phyloP scores from a whole-genome alignment of 2,113 vertebrate species.

The Meriones unguiculatus region DNA sequence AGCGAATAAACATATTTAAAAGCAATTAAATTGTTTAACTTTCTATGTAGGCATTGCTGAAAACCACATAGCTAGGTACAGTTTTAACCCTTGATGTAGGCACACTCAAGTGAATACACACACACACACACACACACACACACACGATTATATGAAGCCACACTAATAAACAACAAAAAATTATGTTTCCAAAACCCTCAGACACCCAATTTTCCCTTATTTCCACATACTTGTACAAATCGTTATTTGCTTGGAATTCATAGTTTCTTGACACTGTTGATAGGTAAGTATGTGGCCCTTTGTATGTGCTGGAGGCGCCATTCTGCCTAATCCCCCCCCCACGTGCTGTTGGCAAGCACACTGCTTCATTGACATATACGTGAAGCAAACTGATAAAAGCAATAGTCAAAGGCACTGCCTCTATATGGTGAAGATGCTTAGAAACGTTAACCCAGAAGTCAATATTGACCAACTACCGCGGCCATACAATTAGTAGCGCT shows the following conservation, averaged over 20 bases:
- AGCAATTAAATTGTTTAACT: constrained; percentile 26
- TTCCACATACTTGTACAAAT: background rate
- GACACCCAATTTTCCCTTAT: constrained; percentile 35
- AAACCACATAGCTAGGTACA: background rate
- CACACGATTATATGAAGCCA: constrained; percentile 34
- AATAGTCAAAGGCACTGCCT: background rate
- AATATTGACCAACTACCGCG: background rate
- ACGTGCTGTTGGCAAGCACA: background rate
- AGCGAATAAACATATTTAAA: constrained; percentile 35
- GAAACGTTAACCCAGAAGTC: background rate
- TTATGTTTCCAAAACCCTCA: background rate
- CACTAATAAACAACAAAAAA: constrained; percentile 32
- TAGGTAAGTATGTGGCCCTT: background rate
- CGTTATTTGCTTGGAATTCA: constrained; percentile 17
- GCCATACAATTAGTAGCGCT: background rate
- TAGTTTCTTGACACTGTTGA: constrained; percentile 7
- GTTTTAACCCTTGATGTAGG: background rate
- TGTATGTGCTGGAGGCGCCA: background rate
- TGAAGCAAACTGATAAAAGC: background rate
- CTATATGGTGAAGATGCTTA: background rate
- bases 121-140: too few species aligned
- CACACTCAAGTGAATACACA: background rate
- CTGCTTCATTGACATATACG: background rate
- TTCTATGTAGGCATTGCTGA: background rate
- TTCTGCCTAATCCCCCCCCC: background rate